Conservation (phyloP, 2,888 invertebrate species). For the Zaprionus lineosus region DNA sequence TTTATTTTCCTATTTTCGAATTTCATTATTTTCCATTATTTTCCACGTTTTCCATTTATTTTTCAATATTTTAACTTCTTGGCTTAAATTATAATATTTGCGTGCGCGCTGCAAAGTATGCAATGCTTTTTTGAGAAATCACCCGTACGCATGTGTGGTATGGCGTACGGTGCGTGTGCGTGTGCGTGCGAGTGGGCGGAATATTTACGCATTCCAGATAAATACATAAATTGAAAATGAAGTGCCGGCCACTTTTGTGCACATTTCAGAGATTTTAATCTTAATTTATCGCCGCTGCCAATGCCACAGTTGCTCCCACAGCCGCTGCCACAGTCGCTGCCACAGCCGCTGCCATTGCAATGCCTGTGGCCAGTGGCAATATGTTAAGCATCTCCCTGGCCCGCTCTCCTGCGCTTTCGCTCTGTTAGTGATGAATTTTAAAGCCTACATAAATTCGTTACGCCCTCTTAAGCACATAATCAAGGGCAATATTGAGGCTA, state of each 20-base stretch:
- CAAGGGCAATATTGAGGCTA: no score
- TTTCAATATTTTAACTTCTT: slow-evolving; percentile 29
- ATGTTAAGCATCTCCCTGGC: slow-evolving; percentile 52
- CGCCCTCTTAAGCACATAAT: slow-evolving; percentile 42
- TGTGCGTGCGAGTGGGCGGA: not conserved
- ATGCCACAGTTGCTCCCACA: slow-evolving; percentile 12
- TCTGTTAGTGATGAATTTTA: slow-evolving; percentile 54
- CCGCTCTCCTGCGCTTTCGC: not conserved
- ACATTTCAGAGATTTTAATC: slow-evolving; percentile 74
- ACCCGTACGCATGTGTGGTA: slow-evolving; percentile 7
- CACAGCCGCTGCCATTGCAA: slow-evolving; percentile 4
- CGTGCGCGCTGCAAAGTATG: slow-evolving; percentile 68
- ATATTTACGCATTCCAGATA: slow-evolving; percentile 29
- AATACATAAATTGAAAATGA: slow-evolving; percentile 73
- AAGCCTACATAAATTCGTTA: slow-evolving; percentile 56
- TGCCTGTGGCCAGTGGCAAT: slow-evolving; percentile 17
- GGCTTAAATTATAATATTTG: slow-evolving; percentile 52
- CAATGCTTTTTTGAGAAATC: slow-evolving; percentile 68
- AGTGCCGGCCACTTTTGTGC: slow-evolving; percentile 72
- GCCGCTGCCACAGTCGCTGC: slow-evolving; percentile 6
- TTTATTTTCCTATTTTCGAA: slow-evolving; percentile 20
- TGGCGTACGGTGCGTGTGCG: slow-evolving; percentile 11
- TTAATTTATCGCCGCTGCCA: slow-evolving; percentile 66
- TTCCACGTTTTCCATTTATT: slow-evolving; percentile 10
- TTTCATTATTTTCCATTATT: slow-evolving; percentile 25